Conservation (phyloP, 2,888 invertebrate genomes). For the Nephrotoma appendiculata region DNA sequence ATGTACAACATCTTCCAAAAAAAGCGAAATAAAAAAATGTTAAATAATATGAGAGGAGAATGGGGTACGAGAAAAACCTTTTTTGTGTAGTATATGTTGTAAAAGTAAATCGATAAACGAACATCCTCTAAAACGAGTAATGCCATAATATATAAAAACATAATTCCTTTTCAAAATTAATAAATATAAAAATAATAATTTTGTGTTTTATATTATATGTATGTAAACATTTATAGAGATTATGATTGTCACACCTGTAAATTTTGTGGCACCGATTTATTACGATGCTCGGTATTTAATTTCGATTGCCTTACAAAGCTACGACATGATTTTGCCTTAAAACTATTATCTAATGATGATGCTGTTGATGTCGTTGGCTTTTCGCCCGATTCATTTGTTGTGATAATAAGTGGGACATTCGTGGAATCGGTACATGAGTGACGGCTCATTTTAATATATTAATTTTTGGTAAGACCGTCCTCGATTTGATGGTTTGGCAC, state of each 20-base stretch:
- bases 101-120: not conserved
- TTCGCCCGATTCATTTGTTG: conserved; percentile 16
- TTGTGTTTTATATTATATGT: not conserved
- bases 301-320: conserved; percentile 20
- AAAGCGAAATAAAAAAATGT: not conserved
- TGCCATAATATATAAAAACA: not conserved
- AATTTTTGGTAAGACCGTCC: not conserved
- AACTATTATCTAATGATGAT: conserved; percentile 15
- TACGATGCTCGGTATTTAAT: conserved; percentile 20
- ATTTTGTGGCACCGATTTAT: conserved; percentile 22
- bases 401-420: conserved; percentile 19
- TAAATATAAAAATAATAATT: not conserved
- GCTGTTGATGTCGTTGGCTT: conserved; percentile 3
- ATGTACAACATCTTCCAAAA: not conserved
- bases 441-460: conserved; percentile 8
- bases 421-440: conserved; percentile 14
- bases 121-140: not conserved
- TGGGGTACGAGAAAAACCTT: not conserved
- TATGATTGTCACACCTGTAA: conserved; percentile 18
- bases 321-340: conserved; percentile 19
- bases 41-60: not conserved
- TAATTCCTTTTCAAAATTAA: not conserved
- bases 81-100: not conserved
- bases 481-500: not conserved
- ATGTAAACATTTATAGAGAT: not conserved